Percentiles rank a stretch among this genome's conserved stretches.
Evolutionary conservation across 1,140 invertebrate species (phyloP).

Genomic region (Globodera ellingtonae): DNA sequence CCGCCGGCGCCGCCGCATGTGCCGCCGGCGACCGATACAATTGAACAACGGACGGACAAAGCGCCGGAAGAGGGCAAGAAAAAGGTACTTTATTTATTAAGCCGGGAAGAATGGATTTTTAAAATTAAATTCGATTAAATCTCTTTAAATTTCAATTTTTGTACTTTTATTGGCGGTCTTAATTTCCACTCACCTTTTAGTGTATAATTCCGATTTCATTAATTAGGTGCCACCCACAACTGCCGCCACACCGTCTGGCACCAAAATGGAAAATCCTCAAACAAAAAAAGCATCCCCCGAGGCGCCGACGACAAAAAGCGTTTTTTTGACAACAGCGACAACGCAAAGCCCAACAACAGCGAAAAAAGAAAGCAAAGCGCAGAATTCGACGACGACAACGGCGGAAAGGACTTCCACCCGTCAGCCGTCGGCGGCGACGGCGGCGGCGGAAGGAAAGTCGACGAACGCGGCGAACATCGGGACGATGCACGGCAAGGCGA

Average conservation of each 20-base stretch:
- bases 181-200: too few relatives aligned
- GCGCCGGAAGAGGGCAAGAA: not conserved
- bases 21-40: not conserved
- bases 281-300: not conserved
- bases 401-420: not conserved
- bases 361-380: not conserved
- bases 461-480: not conserved
- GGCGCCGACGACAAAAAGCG: not conserved
- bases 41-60: not conserved
- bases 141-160: too few relatives aligned
- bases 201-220: not conserved
- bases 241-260: not conserved
- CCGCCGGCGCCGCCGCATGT: too few relatives aligned
- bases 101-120: too few relatives aligned
- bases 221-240: not conserved
- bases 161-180: too few relatives aligned
- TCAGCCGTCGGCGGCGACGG: not conserved
- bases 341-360: not conserved
- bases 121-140: too few relatives aligned
- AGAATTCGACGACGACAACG: not conserved
- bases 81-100: not conserved
- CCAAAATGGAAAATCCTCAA: not conserved
- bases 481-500: too few relatives aligned
- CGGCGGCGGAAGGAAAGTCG: not conserved
- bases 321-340: not conserved